Evolutionary conservation across 2,888 invertebrate species (phyloP).

Genomic region (Ophraella communa): DNA sequence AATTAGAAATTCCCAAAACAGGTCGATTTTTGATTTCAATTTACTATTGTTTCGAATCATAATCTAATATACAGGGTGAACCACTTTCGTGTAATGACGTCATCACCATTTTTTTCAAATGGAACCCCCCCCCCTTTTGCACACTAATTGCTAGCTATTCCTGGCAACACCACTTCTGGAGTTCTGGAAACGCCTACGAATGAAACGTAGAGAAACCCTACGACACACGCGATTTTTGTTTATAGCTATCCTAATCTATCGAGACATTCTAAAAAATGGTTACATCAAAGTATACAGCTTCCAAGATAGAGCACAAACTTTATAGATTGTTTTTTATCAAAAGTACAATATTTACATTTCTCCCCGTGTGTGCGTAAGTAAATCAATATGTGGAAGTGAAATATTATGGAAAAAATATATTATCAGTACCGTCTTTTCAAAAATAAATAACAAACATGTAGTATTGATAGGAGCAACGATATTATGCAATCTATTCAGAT

Average conservation of each 20-base stretch:
- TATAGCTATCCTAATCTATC: slow-evolving; percentile 1
- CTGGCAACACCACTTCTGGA: no score
- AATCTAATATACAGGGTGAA: no score
- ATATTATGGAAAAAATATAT: slow-evolving; percentile 29
- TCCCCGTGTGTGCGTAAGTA: slow-evolving; percentile 17
- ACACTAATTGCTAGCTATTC: no score
- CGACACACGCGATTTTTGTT: slow-evolving; percentile 12
- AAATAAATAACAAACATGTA: slow-evolving; percentile 36
- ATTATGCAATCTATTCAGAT: slow-evolving; percentile 23
- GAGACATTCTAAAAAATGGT: background rate
- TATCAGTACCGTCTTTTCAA: slow-evolving; percentile 35
- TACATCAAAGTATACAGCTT: slow-evolving; percentile 12
- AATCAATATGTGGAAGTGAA: slow-evolving; percentile 30
- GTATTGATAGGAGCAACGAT: slow-evolving; percentile 23
- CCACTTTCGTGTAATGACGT: no score
- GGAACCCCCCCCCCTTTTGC: no score
- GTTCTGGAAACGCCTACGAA: no score
- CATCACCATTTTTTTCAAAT: no score
- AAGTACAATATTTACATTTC: slow-evolving; percentile 30
- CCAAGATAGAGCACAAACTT: slow-evolving; percentile 4
- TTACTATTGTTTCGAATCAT: no score
- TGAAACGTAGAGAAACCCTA: no score
- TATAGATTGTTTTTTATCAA: slow-evolving; percentile 27
- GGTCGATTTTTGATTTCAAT: no score
- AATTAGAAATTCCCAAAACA: no score